phyloP scores from a whole-genome alignment of 2,113 vertebrate species.

The Ranitomeya variabilis region DNA sequence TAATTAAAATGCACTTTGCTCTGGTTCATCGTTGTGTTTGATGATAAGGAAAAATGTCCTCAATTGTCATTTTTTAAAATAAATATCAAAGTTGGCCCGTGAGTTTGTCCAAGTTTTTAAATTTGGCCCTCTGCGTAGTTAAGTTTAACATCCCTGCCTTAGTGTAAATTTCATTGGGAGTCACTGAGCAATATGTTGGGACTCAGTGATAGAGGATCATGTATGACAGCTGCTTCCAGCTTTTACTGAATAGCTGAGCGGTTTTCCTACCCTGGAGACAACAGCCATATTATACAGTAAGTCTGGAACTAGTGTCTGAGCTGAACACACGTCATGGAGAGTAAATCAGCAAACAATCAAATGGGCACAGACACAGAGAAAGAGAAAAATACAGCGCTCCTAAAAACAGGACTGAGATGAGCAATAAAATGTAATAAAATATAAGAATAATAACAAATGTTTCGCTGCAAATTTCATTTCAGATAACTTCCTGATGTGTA shows the following conservation, averaged over 20 bases:
- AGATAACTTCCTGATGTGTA: neutral
- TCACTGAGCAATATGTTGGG: neutral
- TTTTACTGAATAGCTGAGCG: neutral
- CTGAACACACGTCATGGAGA: neutral
- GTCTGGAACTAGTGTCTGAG: neutral
- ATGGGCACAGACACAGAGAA: neutral
- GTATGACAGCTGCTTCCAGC: constrained; percentile 8
- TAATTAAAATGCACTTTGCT: too few species aligned
- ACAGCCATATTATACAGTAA: neutral
- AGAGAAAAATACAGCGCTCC: neutral
- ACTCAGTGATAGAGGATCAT: neutral
- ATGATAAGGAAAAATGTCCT: too few species aligned
- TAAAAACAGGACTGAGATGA: neutral
- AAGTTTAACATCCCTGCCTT: too few species aligned
- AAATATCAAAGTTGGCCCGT: too few species aligned
- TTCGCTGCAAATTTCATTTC: neutral
- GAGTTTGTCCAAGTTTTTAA: too few species aligned
- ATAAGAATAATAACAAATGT: neutral
- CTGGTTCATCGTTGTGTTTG: too few species aligned
- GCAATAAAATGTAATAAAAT: neutral
- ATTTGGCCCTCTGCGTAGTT: too few species aligned
- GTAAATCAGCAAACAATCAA: neutral
- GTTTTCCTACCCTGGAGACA: constrained; percentile 8
- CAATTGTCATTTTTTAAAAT: too few species aligned
- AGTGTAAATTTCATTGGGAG: neutral